Evolutionary conservation across 1,140 invertebrate genomes (phyloP), one percentile per base, ranked within the genome.

Genomic region (Papilio helenus): DNA sequence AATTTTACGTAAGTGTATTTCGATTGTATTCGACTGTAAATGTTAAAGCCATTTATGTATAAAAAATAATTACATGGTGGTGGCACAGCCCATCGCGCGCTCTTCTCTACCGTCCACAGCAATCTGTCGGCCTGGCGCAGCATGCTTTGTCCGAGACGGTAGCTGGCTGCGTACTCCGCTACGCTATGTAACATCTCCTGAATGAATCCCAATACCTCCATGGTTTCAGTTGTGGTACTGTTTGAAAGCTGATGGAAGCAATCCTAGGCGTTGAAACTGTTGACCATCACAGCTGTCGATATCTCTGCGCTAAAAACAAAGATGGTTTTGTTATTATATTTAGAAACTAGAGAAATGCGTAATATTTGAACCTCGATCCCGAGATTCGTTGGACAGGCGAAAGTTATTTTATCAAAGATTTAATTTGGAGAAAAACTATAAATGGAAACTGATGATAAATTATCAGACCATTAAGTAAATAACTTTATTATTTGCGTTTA

Each of bases 71-170:
- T 86, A 92, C 88, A 80, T 16, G 92, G 93, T 4, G 93, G 93
- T 2, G 96, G 95, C 23, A 96, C 89, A 23, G 95, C 95, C 96
- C 96, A 96, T 83, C 95, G 91, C 0, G 95, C 92, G 9, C 95
- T 94, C 82, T 96, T 96, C 82, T 96, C 96, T 1, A 96, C 77
- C 1, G 95, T 85, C 94, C 94, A 95, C 0, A 96, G 86, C 5
- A 90, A 89, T 3, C 92, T 92, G 82, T 96, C 95, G 12, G 93
- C 16, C 8, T 94, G 76, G 79, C 89, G 93, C 10, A 96, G 84
- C 20, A 92, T 72, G 1, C 86, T 84, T 84, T 96, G 95, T 0
- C 95, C 95, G 3, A 95, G 8, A 0, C 89, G 86, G 81, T 94
- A 93, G 84, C 93, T 91, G 9, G 89, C 92, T 49, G 86, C 86